A percentile compares a stretch with the other conserved stretches of the same genome.
Evolutionary conservation across 37 sponge, comb jelly and placozoan genomes (phyloP).

Genomic region (Oopsacas minuta): DNA sequence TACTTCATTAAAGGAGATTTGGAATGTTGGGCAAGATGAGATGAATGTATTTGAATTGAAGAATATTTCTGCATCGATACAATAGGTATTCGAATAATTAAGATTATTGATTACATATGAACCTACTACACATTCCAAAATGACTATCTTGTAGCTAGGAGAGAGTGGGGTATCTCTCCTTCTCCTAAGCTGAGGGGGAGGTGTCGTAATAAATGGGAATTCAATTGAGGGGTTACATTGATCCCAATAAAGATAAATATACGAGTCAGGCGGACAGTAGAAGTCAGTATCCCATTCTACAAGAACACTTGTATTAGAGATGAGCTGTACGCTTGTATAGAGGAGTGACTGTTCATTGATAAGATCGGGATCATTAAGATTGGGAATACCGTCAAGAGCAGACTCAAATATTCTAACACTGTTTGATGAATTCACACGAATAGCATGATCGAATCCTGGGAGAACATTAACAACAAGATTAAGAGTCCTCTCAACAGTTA

Average conservation of each 20-base stretch:
- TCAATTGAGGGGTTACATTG: not conserved
- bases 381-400: not conserved
- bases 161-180: no score
- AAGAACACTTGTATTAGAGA: not conserved
- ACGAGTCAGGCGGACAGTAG: not conserved
- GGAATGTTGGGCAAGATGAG: not conserved
- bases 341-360: not conserved
- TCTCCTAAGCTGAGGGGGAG: no score
- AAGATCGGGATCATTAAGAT: not conserved
- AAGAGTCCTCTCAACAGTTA: not conserved
- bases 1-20: not conserved
- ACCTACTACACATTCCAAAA: not conserved
- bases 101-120: not conserved
- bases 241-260: not conserved
- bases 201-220: no score
- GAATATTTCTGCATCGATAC: not conserved
- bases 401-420: not conserved
- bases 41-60: not conserved
- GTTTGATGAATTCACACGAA: not conserved
- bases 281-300: slow-evolving; percentile 6
- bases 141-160: not conserved
- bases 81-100: not conserved
- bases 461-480: not conserved
- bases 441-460: not conserved
- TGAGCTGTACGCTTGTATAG: not conserved